Evolutionary conservation across 2,888 invertebrate genomes (phyloP).

Genomic region (Parnassius apollo): DNA sequence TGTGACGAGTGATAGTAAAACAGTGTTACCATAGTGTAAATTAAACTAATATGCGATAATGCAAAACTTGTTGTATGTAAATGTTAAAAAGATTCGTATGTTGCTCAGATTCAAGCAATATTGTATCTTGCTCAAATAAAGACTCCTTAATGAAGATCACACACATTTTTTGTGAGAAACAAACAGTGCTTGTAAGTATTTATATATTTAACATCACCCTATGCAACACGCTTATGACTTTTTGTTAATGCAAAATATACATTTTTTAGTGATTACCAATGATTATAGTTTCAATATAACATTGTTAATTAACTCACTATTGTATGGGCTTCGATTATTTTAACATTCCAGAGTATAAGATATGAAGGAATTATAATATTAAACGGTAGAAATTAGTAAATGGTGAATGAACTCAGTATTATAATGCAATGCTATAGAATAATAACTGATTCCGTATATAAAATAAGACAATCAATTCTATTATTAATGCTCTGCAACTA

Average conservation of each 20-base stretch:
- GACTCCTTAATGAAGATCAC: slow-evolving; percentile 36
- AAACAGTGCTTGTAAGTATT: slow-evolving; percentile 27
- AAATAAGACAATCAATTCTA: not conserved
- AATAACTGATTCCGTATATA: slow-evolving; percentile 28
- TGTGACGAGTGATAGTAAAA: slow-evolving; percentile 42
- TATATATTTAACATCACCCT: slow-evolving; percentile 11
- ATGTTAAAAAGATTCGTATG: slow-evolving; percentile 12
- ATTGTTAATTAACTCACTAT: slow-evolving; percentile 18
- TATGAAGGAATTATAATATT: slow-evolving; percentile 19
- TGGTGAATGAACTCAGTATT: slow-evolving; percentile 59
- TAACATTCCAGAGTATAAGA: slow-evolving; percentile 22
- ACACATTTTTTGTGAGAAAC: slow-evolving; percentile 31
- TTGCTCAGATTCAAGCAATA: slow-evolving; percentile 30
- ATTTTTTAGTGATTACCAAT: slow-evolving; percentile 19
- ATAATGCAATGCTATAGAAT: slow-evolving; percentile 47
- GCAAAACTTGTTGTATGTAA: slow-evolving; percentile 22
- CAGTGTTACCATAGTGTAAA: slow-evolving; percentile 49
- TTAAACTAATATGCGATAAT: slow-evolving; percentile 25
- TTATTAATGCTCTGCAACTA: not conserved
- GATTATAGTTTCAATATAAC: slow-evolving; percentile 17
- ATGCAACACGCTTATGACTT: slow-evolving; percentile 22
- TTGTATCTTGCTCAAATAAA: slow-evolving; percentile 26
- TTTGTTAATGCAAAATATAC: slow-evolving; percentile 13
- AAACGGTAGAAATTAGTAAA: slow-evolving; percentile 17
- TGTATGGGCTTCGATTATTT: slow-evolving; percentile 17